Evolutionary conservation across 1,140 invertebrate genomes (phyloP).

Genomic region (Cyrtorhinus lividipennis): DNA sequence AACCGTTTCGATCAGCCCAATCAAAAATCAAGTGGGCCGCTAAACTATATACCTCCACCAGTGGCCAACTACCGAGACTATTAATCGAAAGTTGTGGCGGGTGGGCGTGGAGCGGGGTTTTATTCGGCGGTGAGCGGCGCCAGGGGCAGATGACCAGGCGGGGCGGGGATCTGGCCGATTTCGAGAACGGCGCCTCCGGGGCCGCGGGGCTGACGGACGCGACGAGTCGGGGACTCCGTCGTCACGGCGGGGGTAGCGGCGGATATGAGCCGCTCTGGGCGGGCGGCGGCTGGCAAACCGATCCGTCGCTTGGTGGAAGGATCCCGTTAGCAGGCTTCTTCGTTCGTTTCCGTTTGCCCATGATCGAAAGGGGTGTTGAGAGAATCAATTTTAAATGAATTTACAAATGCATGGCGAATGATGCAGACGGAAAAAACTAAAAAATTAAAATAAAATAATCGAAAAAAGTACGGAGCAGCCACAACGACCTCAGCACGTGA

Average conservation of each 20-base stretch:
- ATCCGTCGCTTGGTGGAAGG: too few relatives aligned
- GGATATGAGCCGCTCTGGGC: conserved; percentile 78
- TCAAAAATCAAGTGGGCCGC: neutral
- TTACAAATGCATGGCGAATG: too few relatives aligned
- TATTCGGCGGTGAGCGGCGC: too few relatives aligned
- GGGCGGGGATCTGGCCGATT: conserved; percentile 14
- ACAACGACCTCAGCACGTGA: too few relatives aligned
- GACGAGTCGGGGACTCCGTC: conserved; percentile 61
- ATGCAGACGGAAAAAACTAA: too few relatives aligned
- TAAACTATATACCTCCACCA: neutral
- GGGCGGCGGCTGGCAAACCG: too few relatives aligned
- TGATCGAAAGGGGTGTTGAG: too few relatives aligned
- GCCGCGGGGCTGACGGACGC: conserved; percentile 70
- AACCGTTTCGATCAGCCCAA: neutral
- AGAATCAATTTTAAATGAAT: too few relatives aligned
- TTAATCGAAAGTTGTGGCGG: too few relatives aligned
- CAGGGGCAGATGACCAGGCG: conserved; percentile 20
- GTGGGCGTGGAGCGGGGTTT: conserved; percentile 18
- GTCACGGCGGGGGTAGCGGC: conserved; percentile 72
- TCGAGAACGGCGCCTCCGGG: conserved; percentile 42
- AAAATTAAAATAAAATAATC: neutral
- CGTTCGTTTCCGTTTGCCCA: too few relatives aligned
- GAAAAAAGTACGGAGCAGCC: too few relatives aligned
- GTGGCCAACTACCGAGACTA: neutral
- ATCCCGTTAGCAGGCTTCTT: too few relatives aligned